Conservation (phyloP, 2,797 vertebrate species). For the Morus bassanus region DNA sequence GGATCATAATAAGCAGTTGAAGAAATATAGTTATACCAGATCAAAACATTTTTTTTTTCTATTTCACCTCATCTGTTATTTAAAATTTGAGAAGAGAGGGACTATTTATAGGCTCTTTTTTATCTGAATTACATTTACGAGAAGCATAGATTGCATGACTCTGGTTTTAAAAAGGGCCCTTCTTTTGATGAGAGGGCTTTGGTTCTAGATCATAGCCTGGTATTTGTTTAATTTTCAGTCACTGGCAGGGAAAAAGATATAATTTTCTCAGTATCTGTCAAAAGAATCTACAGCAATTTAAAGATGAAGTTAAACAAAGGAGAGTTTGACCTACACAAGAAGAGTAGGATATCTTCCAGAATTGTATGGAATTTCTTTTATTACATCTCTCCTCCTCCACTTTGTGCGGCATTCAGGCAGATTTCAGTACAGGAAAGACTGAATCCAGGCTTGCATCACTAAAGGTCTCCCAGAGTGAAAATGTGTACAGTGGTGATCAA, state of each 20-base stretch:
- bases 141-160: background rate
- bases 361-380: background rate
- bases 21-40: background rate
- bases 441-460: background rate
- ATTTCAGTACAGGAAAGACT: background rate
- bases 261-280: background rate
- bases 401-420: background rate
- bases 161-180: background rate
- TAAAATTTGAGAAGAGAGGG: background rate
- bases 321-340: background rate
- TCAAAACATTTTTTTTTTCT: background rate
- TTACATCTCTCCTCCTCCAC: background rate
- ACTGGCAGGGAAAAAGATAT: background rate
- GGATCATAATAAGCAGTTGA: background rate
- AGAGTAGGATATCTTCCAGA: background rate
- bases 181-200: background rate
- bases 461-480: background rate
- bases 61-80: background rate
- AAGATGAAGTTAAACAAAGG: background rate
- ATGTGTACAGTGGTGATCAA: background rate
- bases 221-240: background rate
- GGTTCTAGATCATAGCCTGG: background rate
- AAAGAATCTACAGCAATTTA: background rate
- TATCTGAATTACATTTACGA: background rate
- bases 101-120: background rate